These are phyloP conservation scores for Zootoca vivipara DNA, from an alignment of 2,113 vertebrate species.

Conservation along the genomic window DNA sequence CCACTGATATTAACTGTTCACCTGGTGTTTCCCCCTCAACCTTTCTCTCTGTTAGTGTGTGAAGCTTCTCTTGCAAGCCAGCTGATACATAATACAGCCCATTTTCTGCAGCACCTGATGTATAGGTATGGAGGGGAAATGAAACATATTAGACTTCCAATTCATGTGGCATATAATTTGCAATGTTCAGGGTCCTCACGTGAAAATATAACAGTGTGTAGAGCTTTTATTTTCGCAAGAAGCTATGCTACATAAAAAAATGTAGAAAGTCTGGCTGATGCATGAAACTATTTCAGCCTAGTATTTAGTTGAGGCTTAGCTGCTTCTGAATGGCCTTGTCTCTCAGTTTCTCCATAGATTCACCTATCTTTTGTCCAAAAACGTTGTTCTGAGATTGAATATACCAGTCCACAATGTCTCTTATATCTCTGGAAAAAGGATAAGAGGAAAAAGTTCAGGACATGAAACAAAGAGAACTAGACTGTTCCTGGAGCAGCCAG, in stretches of 20 bases:
- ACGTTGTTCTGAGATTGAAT: constrained; percentile 37
- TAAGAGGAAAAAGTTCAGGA: constrained; percentile 36
- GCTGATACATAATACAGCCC: no score
- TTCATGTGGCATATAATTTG: background rate
- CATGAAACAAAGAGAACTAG: constrained; percentile 3
- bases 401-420: constrained; percentile 32
- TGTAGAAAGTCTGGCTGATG: background rate
- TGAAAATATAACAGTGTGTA: background rate
- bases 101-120: background rate
- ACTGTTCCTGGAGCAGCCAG: constrained; percentile 11
- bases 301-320: constrained; percentile 60
- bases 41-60: background rate
- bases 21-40: background rate
- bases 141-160: background rate
- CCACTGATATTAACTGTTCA: background rate
- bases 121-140: background rate
- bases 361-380: constrained; percentile 57
- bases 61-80: background rate
- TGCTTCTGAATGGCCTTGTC: constrained; percentile 55
- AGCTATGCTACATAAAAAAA: background rate
- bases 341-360: constrained; percentile 63
- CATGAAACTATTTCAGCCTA: background rate
- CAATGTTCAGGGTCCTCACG: background rate
- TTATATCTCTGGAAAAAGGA: constrained; percentile 64
- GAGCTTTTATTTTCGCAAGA: background rate